phyloP scores from a whole-genome alignment of 2,113 vertebrate species.

The Cichladusa arquata region DNA sequence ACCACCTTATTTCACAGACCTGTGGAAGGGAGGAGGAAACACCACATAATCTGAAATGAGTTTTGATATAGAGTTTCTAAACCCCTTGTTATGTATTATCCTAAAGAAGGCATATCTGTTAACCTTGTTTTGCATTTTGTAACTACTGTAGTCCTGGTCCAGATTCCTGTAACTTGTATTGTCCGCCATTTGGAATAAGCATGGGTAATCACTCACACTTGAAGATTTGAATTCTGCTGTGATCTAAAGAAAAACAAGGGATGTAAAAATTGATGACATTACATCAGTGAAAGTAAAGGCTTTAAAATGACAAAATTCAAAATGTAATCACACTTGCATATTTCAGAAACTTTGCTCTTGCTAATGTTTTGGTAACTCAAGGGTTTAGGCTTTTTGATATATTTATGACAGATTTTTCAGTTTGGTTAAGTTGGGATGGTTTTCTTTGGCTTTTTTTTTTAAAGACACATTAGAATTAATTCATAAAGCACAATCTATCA shows the following conservation, averaged over 20 bases:
- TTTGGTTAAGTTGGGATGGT: neutral
- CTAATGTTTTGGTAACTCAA: neutral
- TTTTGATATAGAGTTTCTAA: neutral
- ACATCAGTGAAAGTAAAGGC: neutral
- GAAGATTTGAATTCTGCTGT: neutral
- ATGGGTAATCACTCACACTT: neutral
- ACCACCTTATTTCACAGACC: neutral
- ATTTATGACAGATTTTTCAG: neutral
- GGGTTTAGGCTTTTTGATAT: neutral
- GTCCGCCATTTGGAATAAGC: neutral
- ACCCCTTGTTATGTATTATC: neutral
- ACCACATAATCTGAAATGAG: neutral
- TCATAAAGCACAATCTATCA: neutral
- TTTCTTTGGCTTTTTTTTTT: neutral
- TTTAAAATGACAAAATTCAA: neutral
- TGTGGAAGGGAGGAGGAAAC: neutral
- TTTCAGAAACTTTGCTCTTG: neutral
- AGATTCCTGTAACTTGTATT: slow-evolving; percentile 18
- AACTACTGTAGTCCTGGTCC: slow-evolving; percentile 7
- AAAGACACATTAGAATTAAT: neutral
- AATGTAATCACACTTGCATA: neutral
- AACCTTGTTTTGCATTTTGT: neutral
- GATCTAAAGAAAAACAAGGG: neutral
- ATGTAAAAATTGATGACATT: neutral
- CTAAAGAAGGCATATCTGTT: neutral